phyloP scores from a whole-genome alignment of 2,797 vertebrate species.

The Sibirionetta formosa region DNA sequence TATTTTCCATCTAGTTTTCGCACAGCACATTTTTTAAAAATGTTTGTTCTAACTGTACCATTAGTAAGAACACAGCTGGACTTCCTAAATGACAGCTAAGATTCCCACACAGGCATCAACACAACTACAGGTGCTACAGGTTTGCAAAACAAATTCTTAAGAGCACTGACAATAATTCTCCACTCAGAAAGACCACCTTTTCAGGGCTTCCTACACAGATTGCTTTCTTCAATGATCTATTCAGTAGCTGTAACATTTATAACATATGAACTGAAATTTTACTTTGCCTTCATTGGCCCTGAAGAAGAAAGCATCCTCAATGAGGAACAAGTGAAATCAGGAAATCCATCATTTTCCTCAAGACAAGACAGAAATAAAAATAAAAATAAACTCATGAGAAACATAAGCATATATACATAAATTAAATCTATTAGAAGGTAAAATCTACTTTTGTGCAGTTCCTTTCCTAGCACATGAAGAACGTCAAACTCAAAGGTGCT shows the following conservation, averaged over 20 bases:
- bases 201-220: background rate
- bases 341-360: background rate
- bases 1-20: background rate
- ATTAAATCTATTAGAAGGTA: background rate
- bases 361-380: constrained; percentile 14
- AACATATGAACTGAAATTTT: background rate
- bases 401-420: background rate
- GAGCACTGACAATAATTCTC: background rate
- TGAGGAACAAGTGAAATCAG: constrained; percentile 15
- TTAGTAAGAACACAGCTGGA: background rate
- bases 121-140: background rate
- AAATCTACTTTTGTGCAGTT: background rate
- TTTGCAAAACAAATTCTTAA: background rate
- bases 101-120: background rate
- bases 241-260: background rate
- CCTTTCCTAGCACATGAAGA: background rate
- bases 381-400: background rate
- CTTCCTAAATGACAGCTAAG: background rate
- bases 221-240: background rate
- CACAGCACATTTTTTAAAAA: background rate
- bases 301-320: background rate
- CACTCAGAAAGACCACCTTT: background rate
- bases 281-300: background rate
- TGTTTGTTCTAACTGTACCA: background rate
- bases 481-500: background rate